Evolutionary conservation across 1,140 invertebrate species (phyloP).

Genomic region (Heliconius hermathena): DNA sequence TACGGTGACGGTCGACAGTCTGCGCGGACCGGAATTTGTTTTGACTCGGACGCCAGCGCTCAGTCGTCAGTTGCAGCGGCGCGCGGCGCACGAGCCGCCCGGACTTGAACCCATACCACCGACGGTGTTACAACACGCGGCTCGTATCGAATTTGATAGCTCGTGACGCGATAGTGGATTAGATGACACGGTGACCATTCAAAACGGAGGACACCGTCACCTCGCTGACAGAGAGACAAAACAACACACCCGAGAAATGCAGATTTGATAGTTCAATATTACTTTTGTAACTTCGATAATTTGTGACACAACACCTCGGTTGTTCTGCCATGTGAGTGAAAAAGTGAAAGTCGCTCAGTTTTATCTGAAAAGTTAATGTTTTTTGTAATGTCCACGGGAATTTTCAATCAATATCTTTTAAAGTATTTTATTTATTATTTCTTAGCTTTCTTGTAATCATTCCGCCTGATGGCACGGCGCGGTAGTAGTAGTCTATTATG

Average conservation of each 20-base stretch:
- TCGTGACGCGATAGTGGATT: constrained; percentile 54
- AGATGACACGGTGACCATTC: constrained; percentile 30
- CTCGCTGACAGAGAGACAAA: constrained; percentile 73
- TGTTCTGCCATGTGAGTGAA: constrained; percentile 14
- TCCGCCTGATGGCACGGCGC: constrained; percentile 15
- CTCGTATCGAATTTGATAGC: constrained; percentile 62
- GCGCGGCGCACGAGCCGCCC: constrained; percentile 59
- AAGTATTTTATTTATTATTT: not conserved
- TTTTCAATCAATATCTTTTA: not conserved
- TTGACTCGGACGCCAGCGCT: constrained; percentile 44
- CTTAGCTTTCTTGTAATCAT: constrained; percentile 43
- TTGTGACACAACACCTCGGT: constrained; percentile 8
- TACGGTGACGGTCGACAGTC: constrained; percentile 4
- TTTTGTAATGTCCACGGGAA: not conserved
- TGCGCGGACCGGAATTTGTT: constrained; percentile 71
- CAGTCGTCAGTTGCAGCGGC: constrained; percentile 53
- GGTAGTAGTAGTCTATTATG: not conserved
- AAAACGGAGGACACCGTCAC: constrained; percentile 56
- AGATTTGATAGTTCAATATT: constrained; percentile 16
- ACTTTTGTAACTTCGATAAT: constrained; percentile 13
- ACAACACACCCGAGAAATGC: constrained; percentile 17
- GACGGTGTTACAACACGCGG: constrained; percentile 58
- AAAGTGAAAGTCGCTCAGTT: constrained; percentile 7
- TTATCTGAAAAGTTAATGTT: not conserved
- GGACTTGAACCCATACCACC: constrained; percentile 32